phyloP scores from a whole-genome alignment of 64 coral and sea anemone species.

The Dendrophyllia cribrosa region DNA sequence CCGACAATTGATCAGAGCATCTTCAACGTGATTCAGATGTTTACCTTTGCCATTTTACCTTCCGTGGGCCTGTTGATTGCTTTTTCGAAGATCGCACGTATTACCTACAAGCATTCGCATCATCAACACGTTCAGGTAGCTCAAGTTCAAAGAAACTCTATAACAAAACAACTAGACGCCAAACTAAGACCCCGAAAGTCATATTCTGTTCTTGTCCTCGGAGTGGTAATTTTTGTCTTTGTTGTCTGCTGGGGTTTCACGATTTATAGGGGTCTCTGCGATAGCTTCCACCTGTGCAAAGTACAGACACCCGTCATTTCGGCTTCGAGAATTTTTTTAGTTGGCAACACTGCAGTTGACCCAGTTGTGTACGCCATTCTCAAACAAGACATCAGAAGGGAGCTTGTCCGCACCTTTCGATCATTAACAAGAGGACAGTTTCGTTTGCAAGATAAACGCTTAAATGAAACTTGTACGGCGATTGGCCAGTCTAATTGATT shows the following conservation, averaged over 20 bases:
- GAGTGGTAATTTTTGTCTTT: constrained; percentile 39
- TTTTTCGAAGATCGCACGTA: constrained; percentile 43
- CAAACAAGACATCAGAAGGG: constrained; percentile 38
- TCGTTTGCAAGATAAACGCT: background rate
- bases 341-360: constrained; percentile 35
- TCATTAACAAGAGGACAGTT: background rate
- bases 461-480: background rate
- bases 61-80: constrained; percentile 22
- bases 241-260: constrained; percentile 36
- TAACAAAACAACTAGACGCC: background rate
- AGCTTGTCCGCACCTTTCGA: background rate
- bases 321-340: constrained; percentile 7
- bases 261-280: constrained; percentile 18
- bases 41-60: constrained; percentile 48
- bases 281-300: background rate
- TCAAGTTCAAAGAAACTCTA: background rate
- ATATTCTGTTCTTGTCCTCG: constrained; percentile 29
- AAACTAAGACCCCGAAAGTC: background rate
- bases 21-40: constrained; percentile 30
- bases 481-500: background rate
- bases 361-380: constrained; percentile 54
- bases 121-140: background rate
- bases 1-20: background rate
- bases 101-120: constrained; percentile 18
- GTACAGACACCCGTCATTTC: background rate